Base-by-base conservation (phyloP, 1,140 invertebrate genomes). In the Chironomus striatipennis region DNA sequence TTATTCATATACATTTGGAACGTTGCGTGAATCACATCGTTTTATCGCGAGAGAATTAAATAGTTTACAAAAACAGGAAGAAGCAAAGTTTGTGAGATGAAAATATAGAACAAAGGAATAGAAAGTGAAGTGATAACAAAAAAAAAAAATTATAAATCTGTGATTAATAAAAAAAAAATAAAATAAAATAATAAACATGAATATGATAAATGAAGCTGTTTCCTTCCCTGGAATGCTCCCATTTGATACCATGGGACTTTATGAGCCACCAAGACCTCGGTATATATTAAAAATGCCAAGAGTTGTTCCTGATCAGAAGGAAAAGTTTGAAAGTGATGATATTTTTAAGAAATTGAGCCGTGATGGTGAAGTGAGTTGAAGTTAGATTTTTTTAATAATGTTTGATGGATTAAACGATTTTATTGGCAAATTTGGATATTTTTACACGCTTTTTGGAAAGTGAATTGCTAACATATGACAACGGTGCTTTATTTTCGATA, bases 241-340 rank as follows among this genome's bases (percentile, higher is more conserved):
- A 7, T 93, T 94, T 81, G 92, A 95, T 77, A 89, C 91, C 1
- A 92, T 94, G 82, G 91, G 91, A 74, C 85, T 96, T 70, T 96
- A 95, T 83, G 93, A 97, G 80, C 94, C 94, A 79, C 92, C 91
- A 0, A 91, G 43, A 80, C 92, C 92, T 0, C 86, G 93, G 77
- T 91, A 94, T 76, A 91, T 95, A 78, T 95, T 95, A 83, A 96
- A 95, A 85, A 98, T 98, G 95, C 96, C 96, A 0, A 86, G 94
- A 72, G 96, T 98, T 9, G 95, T 98, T 64, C 93, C 95, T 1
- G 95, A 98, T 81, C 96, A 98, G 82, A 96, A 97, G 82, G 88
- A 89, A 17, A 98, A 97, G 84, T 98, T 98, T 81, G 96, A 98
- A 81, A 95, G 93, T 34, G 96, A 98, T 78, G 96, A 98, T 84